These are phyloP conservation scores for Cephus pulcher DNA, from an alignment of 2,888 invertebrate species.

Conservation along the genomic window DNA sequence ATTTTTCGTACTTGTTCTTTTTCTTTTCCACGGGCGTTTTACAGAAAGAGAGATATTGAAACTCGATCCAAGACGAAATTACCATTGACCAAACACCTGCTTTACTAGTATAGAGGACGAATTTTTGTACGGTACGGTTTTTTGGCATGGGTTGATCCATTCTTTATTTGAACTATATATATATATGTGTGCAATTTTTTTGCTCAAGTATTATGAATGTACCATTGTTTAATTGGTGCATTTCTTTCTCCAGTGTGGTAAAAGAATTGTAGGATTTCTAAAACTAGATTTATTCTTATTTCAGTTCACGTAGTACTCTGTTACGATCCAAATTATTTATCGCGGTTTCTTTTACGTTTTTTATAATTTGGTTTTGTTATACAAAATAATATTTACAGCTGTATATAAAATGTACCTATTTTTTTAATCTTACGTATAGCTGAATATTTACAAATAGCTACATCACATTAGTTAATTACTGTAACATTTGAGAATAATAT, in stretches of 20 bases:
- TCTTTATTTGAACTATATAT: not conserved
- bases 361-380: not conserved
- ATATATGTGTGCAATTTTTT: not conserved
- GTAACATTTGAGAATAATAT: conserved; percentile 47
- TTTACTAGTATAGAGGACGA: not conserved
- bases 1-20: not conserved
- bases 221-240: not conserved
- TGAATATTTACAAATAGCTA: not conserved
- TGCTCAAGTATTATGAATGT: not conserved
- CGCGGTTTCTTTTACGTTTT: not conserved
- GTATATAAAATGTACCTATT: not conserved
- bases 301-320: not conserved
- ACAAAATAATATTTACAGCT: not conserved
- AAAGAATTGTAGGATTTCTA: not conserved
- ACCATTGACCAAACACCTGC: not conserved
- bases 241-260: not conserved
- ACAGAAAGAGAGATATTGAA: not conserved
- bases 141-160: not conserved
- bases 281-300: not conserved
- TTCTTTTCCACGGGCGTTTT: not conserved
- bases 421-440: not conserved
- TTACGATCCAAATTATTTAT: not conserved
- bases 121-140: not conserved
- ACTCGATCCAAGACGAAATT: not conserved
- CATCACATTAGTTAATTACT: not conserved